Evolutionary conservation across 1,140 invertebrate species (phyloP).

Genomic region (Danaus plexippus): DNA sequence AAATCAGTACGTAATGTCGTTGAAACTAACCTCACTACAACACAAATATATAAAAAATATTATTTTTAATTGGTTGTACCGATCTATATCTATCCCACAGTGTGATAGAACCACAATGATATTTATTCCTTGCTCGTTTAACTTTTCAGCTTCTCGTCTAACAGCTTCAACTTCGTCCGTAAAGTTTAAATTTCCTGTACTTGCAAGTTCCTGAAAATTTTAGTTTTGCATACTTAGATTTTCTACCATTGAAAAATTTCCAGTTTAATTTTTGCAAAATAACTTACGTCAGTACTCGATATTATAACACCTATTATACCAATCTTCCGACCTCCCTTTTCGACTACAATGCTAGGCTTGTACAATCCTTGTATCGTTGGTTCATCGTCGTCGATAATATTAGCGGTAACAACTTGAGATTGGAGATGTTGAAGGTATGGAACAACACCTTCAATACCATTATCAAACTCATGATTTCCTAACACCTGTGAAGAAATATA

Average conservation of each 20-base stretch:
- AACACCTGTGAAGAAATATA: conserved; percentile 74
- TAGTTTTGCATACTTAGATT: no score
- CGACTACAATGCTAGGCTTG: conserved; percentile 74
- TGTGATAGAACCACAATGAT: conserved; percentile 88
- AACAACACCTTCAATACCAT: conserved; percentile 80
- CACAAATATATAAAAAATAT: background rate
- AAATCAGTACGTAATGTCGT: conserved; percentile 14
- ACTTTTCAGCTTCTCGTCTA: conserved; percentile 74
- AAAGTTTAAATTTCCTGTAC: conserved; percentile 76
- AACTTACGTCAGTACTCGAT: conserved; percentile 77
- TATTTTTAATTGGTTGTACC: conserved; percentile 25
- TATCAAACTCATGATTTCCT: conserved; percentile 93
- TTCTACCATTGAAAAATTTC: no score
- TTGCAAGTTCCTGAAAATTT: conserved; percentile 71
- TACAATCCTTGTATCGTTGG: conserved; percentile 77
- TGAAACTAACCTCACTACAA: background rate
- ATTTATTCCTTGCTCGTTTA: conserved; percentile 76
- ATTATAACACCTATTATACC: conserved; percentile 89
- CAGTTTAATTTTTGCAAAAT: no score
- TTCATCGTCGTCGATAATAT: conserved; percentile 81
- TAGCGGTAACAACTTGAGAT: conserved; percentile 79
- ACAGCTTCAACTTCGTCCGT: conserved; percentile 79
- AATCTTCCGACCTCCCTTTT: conserved; percentile 77
- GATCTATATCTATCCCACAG: conserved; percentile 80
- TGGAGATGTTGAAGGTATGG: conserved; percentile 79